A percentile compares a stretch with the other conserved stretches of the same genome.
These are phyloP conservation scores for Chiroxiphia lanceolata DNA, from an alignment of 2,797 vertebrate genomes.

Conservation along the genomic window DNA sequence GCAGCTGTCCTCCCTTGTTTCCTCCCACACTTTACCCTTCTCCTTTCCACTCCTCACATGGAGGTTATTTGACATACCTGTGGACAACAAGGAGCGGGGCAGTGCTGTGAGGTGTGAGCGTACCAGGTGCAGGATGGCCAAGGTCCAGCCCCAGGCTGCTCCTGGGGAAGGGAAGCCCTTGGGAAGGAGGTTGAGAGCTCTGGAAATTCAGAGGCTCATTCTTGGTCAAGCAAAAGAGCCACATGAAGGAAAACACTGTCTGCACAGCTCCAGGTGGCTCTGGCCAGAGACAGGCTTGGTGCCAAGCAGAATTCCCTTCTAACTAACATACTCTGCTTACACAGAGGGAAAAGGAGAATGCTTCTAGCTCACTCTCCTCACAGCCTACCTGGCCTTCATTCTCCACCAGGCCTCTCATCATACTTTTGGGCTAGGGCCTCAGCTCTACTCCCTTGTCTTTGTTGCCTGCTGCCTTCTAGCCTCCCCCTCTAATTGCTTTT, in stretches of 20 bases:
- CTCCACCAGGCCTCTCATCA: neutral
- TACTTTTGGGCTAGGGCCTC: neutral
- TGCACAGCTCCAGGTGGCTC: neutral
- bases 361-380: neutral
- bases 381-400: neutral
- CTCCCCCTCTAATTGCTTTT: neutral
- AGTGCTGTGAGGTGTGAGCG: neutral
- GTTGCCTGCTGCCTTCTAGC: neutral
- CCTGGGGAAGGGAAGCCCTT: neutral
- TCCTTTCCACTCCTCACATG: neutral
- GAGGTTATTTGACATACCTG: neutral
- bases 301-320: neutral
- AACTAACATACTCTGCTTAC: neutral
- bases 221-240: neutral
- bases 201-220: neutral
- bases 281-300: rapidly evolving
- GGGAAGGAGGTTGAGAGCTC: neutral
- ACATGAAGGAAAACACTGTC: neutral
- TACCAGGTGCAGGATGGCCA: neutral
- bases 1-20: neutral
- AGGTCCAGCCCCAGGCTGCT: neutral
- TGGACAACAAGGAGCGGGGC: neutral
- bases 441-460: neutral
- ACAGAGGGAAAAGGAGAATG: neutral
- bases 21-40: neutral